A percentile compares a stretch with the other conserved stretches of the same genome.
Conservation (phyloP, 2,888 invertebrate species). For the Troides helena region DNA sequence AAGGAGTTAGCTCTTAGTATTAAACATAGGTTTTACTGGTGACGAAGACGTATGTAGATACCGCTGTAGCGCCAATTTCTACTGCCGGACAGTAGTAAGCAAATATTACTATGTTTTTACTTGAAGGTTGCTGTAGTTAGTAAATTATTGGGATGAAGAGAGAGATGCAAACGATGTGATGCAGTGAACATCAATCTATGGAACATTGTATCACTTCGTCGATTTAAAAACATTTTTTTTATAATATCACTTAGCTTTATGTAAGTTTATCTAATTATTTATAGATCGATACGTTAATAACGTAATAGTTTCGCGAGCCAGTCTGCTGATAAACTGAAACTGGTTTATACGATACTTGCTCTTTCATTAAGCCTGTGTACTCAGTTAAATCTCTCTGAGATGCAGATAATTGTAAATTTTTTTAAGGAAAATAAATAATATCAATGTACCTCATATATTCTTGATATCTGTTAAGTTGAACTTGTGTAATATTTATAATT, state of each 20-base stretch:
- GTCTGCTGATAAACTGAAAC: background rate
- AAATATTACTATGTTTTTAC: no score
- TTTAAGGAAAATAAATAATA: background rate
- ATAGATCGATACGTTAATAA: background rate
- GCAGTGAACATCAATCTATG: no score
- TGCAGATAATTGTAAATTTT: background rate
- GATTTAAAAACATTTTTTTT: no score
- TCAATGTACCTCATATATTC: no score
- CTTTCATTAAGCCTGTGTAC: background rate
- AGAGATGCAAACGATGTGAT: no score
- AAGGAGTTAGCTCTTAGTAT: background rate
- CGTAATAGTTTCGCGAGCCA: background rate
- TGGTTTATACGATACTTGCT: background rate
- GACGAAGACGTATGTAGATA: background rate
- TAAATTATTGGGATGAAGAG: no score
- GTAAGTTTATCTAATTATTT: background rate
- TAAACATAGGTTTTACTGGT: background rate
- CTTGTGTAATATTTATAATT: no score
- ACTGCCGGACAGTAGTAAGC: no score
- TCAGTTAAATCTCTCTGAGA: background rate
- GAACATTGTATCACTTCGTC: no score
- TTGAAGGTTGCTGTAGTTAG: no score
- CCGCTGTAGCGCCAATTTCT: no score
- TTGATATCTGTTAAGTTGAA: no score
- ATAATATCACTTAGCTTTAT: background rate